These are phyloP conservation scores for Streptopelia turtur DNA, from an alignment of 2,797 vertebrate species.

Conservation along the genomic window DNA sequence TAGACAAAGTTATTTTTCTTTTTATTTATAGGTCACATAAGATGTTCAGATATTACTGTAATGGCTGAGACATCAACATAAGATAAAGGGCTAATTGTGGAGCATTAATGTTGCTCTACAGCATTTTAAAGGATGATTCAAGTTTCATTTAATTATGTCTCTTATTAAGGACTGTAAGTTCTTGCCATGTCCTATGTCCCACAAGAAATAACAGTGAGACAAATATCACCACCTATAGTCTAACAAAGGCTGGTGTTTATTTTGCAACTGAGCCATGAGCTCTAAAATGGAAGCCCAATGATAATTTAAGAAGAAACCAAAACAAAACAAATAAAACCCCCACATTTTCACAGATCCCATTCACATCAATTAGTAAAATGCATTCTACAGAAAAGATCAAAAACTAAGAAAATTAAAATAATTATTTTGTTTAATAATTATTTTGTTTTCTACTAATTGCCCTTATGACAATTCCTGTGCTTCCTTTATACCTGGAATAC, in stretches of 20 bases:
- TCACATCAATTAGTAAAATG: background rate
- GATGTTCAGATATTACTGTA: background rate
- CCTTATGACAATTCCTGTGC: background rate
- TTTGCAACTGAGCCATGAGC: background rate
- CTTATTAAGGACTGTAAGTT: background rate
- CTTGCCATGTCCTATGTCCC: background rate
- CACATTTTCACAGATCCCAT: background rate
- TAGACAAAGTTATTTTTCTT: background rate
- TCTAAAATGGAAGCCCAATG: background rate
- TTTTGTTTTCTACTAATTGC: background rate
- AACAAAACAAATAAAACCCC: background rate
- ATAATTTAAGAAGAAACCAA: background rate
- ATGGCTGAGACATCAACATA: background rate
- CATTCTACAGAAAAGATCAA: background rate
- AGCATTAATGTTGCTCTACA: background rate
- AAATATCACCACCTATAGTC: background rate
- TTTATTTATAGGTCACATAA: background rate
- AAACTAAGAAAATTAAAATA: background rate
- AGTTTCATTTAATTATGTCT: conserved; percentile 10
- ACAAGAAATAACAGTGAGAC: background rate
- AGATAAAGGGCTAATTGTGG: background rate
- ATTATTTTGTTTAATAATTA: background rate
- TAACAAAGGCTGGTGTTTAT: background rate
- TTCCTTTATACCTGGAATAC: background rate
- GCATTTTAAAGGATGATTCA: background rate